Evolutionary conservation across 2,888 invertebrate species (phyloP).

Genomic region (Drosophila mimica): DNA sequence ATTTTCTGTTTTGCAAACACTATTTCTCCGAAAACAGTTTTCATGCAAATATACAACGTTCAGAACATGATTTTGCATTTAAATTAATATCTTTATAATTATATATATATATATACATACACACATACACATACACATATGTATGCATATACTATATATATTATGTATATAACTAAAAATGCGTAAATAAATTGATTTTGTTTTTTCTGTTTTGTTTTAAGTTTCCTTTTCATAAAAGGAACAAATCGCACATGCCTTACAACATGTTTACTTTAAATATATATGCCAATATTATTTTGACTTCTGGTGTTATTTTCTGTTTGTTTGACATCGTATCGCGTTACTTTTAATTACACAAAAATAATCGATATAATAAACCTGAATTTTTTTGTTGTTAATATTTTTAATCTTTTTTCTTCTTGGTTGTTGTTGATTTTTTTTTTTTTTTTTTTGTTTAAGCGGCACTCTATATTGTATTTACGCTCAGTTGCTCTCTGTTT

Average conservation of each 20-base stretch:
- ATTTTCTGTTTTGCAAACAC: conserved; percentile 64
- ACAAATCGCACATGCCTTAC: conserved; percentile 57
- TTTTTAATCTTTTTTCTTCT: conserved; percentile 27
- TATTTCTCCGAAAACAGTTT: conserved; percentile 63
- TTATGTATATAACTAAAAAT: conserved; percentile 79
- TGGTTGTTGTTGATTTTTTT: conserved; percentile 21
- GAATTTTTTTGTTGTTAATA: conserved; percentile 55
- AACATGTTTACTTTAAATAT: conserved; percentile 52
- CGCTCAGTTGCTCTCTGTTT: conserved; percentile 38
- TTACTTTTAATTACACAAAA: conserved; percentile 49
- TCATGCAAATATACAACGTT: conserved; percentile 73
- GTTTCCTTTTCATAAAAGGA: conserved; percentile 77
- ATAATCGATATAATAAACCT: conserved; percentile 73
- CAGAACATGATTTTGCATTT: conserved; percentile 68
- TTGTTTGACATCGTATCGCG: conserved; percentile 35
- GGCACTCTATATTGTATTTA: conserved; percentile 66
- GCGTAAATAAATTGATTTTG: conserved; percentile 72
- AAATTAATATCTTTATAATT: conserved; percentile 74
- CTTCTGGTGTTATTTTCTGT: conserved; percentile 46
- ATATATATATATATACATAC: conserved; percentile 42
- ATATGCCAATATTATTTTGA: conserved; percentile 57
- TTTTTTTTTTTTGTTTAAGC: conserved; percentile 54
- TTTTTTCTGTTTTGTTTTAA: conserved; percentile 45
- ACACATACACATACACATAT: conserved; percentile 27
- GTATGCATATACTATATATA: conserved; percentile 33